A percentile compares a stretch with the other conserved stretches of the same genome.
These are phyloP conservation scores for Eupristina koningsbergeri DNA, from an alignment of 1,140 invertebrate species.

Conservation along the genomic window DNA sequence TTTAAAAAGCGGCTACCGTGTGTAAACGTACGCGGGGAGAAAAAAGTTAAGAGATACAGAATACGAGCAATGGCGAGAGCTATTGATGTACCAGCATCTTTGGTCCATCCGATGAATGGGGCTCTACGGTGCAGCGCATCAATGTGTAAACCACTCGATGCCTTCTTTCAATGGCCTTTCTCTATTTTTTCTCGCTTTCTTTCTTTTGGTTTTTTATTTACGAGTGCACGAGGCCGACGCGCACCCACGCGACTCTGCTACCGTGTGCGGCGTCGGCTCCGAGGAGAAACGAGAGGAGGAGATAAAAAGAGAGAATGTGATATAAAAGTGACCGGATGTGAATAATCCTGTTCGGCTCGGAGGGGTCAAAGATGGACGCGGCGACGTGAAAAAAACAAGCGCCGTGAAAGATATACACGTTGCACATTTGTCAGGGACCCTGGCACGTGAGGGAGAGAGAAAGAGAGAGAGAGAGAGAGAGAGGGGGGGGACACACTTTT, in stretches of 20 bases:
- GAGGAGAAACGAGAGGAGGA: not conserved
- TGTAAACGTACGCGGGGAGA: not conserved
- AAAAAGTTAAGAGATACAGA: constrained; percentile 45
- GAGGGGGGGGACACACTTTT: not conserved
- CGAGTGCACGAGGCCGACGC: no score
- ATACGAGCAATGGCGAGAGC: constrained; percentile 60
- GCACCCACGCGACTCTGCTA: constrained; percentile 26
- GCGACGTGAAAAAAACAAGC: constrained; percentile 41
- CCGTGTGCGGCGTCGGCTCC: not conserved
- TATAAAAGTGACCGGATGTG: constrained; percentile 70
- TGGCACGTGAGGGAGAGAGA: not conserved
- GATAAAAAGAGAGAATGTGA: constrained; percentile 61
- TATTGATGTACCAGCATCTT: constrained; percentile 52
- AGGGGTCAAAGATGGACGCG: constrained; percentile 7
- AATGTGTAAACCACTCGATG: constrained; percentile 66
- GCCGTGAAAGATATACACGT: constrained; percentile 58
- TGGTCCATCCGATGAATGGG: constrained; percentile 48
- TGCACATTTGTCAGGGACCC: constrained; percentile 56
- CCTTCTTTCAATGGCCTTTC: constrained; percentile 53
- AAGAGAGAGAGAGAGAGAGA: not conserved
- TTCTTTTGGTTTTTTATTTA: not conserved
- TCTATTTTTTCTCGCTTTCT: not conserved
- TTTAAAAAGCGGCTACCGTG: constrained; percentile 49
- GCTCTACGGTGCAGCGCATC: constrained; percentile 58
- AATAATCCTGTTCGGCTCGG: constrained; percentile 62